Conservation (phyloP, 2,888 invertebrate species). For the Neocrepidodera transversa region DNA sequence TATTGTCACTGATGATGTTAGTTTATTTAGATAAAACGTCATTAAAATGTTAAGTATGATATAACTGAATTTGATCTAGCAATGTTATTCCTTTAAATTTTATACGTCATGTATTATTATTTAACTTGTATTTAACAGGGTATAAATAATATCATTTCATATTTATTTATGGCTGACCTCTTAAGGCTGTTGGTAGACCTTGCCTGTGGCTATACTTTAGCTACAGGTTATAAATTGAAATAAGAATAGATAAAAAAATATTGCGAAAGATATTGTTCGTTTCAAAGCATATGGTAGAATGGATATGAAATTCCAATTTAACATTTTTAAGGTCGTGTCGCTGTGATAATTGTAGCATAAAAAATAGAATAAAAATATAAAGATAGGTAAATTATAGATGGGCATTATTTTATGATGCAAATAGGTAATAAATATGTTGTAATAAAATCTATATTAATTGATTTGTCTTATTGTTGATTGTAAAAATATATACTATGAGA, state of each 20-base stretch:
- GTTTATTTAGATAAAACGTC: too few species aligned
- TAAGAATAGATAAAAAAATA: constrained; percentile 4
- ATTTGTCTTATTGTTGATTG: too few species aligned
- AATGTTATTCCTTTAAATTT: too few species aligned
- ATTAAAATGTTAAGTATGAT: too few species aligned
- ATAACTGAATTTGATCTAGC: too few species aligned
- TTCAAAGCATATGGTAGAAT: constrained; percentile 4
- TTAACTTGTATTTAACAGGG: too few species aligned
- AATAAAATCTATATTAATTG: too few species aligned
- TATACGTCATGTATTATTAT: too few species aligned
- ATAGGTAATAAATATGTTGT: constrained; percentile 17
- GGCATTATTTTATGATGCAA: constrained; percentile 10
- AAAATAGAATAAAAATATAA: constrained; percentile 1
- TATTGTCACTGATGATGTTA: too few species aligned
- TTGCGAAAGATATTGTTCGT: constrained; percentile 2
- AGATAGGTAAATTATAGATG: constrained; percentile 13
- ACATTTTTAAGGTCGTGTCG: background rate
- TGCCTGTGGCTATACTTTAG: constrained; percentile 1
- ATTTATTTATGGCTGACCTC: constrained; percentile 19
- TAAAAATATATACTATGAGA: too few species aligned
- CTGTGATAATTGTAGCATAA: constrained; percentile 3
- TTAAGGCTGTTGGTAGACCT: constrained; percentile 26
- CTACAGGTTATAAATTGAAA: background rate
- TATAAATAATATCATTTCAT: constrained; percentile 10
- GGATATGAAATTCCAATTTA: constrained; percentile 3